Base-by-base conservation (phyloP, 2,888 invertebrate species). In the Microctonus hyperodae region DNA sequence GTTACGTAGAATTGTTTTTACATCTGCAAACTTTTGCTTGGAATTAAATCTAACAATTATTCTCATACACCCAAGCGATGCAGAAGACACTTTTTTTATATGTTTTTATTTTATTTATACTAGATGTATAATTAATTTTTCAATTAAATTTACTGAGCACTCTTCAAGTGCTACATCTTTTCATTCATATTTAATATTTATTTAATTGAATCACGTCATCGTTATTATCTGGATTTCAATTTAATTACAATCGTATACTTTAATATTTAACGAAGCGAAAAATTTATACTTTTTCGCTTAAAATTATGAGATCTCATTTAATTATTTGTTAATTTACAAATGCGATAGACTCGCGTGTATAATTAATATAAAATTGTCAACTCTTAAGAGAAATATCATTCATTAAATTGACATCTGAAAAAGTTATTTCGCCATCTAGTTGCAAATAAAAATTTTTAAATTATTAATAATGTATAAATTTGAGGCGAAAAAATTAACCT, bases 331-430 rank as follows among this genome's bases (percentile, higher is more conserved):
- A 16, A 4, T 50, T n/a, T n/a, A 20, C 37, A 53, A 62, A 62
- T 62, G 28, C 35, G 25, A n/a, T 25, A 62, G 61, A 62, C 35
- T n/a, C 33, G 11, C n/a, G n/a, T n/a, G n/a, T n/a, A n/a, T n/a
- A 7, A 44, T 16, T 44, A n/a, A 20, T 44, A 16, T 16, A 20
- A 6, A 6, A 7, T 11, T 20, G 33, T 22, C 11, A 51, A 16
- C 61, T 61, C 61, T 62, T 62, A 53, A 40, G 53, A 53, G 51
- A 62, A 37, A 33, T 61, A 31, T 28, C 37, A 53, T n/a, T n/a
- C 53, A 31, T 28, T 51, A n/a, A 25, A 33, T 31, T 51, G 61
- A 62, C 53, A 53, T 25, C 61, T 22, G 16, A 35, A 62, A 53
- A 37, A 62, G 51, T 37, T 37, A 28, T 28, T 28, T 28, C 28